Percentiles rank a stretch among this genome's conserved stretches.
Evolutionary conservation across 2,113 vertebrate genomes (phyloP).

Genomic region (Scomber colias): DNA sequence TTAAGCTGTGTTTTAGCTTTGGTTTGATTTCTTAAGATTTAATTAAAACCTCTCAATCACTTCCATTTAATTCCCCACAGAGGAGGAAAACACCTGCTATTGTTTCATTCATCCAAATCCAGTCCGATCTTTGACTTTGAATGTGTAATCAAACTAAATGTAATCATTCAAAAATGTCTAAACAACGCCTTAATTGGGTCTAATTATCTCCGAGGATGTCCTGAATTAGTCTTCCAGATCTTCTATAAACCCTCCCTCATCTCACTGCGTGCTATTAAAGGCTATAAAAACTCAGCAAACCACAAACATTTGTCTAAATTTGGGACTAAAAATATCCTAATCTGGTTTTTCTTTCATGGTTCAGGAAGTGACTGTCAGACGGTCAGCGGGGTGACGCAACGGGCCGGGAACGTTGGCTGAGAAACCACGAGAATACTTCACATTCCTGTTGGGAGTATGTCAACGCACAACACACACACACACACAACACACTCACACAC

Average conservation of each 20-base stretch:
- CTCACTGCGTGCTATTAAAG: slow-evolving; percentile 32
- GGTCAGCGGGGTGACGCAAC: slow-evolving; percentile 48
- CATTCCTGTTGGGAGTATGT: slow-evolving; percentile 67
- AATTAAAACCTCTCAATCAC: too few species aligned
- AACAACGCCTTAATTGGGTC: too few species aligned
- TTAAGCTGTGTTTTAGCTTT: too few species aligned
- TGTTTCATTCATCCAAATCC: too few species aligned
- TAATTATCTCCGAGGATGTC: slow-evolving; percentile 3
- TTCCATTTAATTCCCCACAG: too few species aligned
- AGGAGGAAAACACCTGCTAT: too few species aligned
- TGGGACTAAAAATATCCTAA: slow-evolving; percentile 67
- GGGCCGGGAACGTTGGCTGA: slow-evolving; percentile 29
- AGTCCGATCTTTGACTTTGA: neutral
- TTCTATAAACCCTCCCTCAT: neutral
- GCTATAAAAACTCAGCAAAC: slow-evolving; percentile 29
- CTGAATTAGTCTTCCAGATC: neutral
- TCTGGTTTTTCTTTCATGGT: slow-evolving; percentile 51
- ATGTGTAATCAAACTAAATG: neutral
- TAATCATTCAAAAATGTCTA: too few species aligned
- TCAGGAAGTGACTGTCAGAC: slow-evolving; percentile 57
- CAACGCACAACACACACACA: slow-evolving; percentile 14
- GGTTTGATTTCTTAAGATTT: too few species aligned
- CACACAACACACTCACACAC: slow-evolving; percentile 4
- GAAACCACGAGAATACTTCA: slow-evolving; percentile 56
- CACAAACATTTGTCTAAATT: slow-evolving; percentile 44